A percentile compares a stretch with the other conserved stretches of the same genome.
phyloP scores from a whole-genome alignment of 2,113 vertebrate genomes.

The Engystomops pustulosus region DNA sequence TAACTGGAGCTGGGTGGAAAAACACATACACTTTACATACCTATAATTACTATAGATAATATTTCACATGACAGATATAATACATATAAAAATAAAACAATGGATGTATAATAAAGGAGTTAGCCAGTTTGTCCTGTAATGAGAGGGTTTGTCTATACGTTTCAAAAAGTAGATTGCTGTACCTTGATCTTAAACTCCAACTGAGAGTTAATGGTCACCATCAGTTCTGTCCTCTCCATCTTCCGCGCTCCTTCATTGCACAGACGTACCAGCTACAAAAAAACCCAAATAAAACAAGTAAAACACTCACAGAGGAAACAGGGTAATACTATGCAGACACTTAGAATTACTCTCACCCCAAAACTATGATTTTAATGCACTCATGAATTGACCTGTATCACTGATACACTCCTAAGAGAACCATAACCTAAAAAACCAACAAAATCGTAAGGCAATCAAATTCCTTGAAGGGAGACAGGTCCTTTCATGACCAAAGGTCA shows the following conservation, averaged over 20 bases:
- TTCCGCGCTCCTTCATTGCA: slow-evolving; percentile 96
- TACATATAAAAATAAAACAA: not conserved
- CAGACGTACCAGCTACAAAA: slow-evolving; percentile 85
- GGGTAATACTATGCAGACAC: not conserved
- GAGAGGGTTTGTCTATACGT: not conserved
- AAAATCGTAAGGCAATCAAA: too few relatives aligned
- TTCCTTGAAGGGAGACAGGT: too few relatives aligned
- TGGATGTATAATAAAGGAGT: not conserved
- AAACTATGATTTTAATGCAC: too few relatives aligned
- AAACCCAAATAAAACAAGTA: slow-evolving; percentile 35
- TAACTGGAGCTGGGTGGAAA: not conserved
- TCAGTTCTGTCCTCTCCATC: slow-evolving; percentile 98
- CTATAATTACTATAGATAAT: not conserved
- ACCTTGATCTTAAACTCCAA: slow-evolving; percentile 99
- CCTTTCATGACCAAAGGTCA: too few relatives aligned
- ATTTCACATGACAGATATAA: not conserved
- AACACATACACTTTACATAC: not conserved
- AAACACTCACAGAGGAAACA: not conserved
- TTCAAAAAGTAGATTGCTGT: slow-evolving; percentile 46
- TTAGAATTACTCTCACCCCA: too few relatives aligned
- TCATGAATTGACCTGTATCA: too few relatives aligned
- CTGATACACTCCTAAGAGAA: too few relatives aligned
- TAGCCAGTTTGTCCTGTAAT: not conserved
- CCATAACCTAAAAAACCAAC: too few relatives aligned
- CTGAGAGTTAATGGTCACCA: slow-evolving; percentile 97